phyloP scores from a whole-genome alignment of 2,888 invertebrate genomes.

The Lacanobia wlatinum region DNA sequence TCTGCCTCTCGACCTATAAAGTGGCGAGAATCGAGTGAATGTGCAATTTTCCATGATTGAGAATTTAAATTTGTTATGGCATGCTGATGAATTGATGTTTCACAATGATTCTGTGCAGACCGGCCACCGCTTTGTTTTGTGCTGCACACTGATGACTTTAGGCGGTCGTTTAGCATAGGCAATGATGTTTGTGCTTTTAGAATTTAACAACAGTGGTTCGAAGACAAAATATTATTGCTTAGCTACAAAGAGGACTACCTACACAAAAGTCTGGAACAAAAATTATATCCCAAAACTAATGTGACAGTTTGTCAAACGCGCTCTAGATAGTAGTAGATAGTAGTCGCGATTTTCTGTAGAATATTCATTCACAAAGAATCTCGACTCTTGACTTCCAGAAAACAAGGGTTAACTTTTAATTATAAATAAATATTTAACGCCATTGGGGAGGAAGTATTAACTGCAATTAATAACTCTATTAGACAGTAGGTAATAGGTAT shows the following conservation, averaged over 20 bases:
- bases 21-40: constrained; percentile 74
- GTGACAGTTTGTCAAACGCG: background rate
- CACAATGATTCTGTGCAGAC: constrained; percentile 69
- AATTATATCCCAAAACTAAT: background rate
- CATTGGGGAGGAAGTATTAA: background rate
- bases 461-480: background rate
- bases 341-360: too few relatives aligned
- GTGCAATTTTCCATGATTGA: constrained; percentile 82
- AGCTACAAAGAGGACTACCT: too few relatives aligned
- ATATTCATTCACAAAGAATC: too few relatives aligned
- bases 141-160: constrained; percentile 22
- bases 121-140: constrained; percentile 38
- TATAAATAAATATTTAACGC: background rate
- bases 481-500: background rate
- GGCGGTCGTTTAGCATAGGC: background rate
- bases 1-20: constrained; percentile 73
- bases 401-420: background rate
- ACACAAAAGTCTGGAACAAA: background rate
- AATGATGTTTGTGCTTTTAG: background rate
- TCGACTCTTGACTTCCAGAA: background rate
- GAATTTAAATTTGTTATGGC: constrained; percentile 78
- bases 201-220: background rate
- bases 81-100: constrained; percentile 78
- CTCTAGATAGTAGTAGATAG: too few relatives aligned
- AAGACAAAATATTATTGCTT: background rate